These are phyloP conservation scores for Diplazon laetatorius DNA, from an alignment of 2,888 invertebrate species.

Conservation along the genomic window DNA sequence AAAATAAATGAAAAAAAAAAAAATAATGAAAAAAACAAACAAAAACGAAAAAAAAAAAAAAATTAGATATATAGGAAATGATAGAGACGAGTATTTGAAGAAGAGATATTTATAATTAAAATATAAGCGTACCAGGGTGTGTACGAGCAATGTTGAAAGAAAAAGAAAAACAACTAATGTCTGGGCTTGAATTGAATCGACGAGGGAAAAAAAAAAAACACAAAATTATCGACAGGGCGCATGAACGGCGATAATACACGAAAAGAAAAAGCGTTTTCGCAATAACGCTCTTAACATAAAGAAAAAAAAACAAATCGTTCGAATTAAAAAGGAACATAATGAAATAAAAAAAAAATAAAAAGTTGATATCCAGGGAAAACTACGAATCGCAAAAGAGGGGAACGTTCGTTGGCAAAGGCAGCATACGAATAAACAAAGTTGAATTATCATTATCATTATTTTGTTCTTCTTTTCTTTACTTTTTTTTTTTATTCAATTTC, in stretches of 20 bases:
- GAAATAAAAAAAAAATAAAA: slow-evolving; percentile 3
- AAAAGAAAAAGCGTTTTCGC: slow-evolving; percentile 15
- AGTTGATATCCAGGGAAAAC: slow-evolving; percentile 10
- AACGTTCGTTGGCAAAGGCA: slow-evolving; percentile 25
- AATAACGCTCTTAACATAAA: slow-evolving; percentile 16
- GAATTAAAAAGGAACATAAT: neutral
- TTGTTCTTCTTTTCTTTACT: no score
- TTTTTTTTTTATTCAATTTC: no score
- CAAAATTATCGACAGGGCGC: slow-evolving; percentile 42
- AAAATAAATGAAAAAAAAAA: slow-evolving; percentile 19
- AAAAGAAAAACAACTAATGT: slow-evolving; percentile 21
- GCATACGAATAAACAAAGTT: slow-evolving; percentile 26
- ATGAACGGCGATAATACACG: slow-evolving; percentile 33
- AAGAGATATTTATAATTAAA: slow-evolving; percentile 79
- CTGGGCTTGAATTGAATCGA: slow-evolving; percentile 59
- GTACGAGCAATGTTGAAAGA: slow-evolving; percentile 56
- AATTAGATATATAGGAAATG: slow-evolving; percentile 70
- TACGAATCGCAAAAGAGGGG: slow-evolving; percentile 12
- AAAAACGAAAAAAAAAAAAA: slow-evolving; percentile 17
- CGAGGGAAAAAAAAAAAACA: slow-evolving; percentile 68
- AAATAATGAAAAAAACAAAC: slow-evolving; percentile 22
- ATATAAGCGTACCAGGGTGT: slow-evolving; percentile 76
- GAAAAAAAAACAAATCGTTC: slow-evolving; percentile 30
- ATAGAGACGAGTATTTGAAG: slow-evolving; percentile 74
- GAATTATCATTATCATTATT: no score